These are phyloP conservation scores for Lontra canadensis DNA, from an alignment of 2,113 vertebrate species.

Conservation along the genomic window DNA sequence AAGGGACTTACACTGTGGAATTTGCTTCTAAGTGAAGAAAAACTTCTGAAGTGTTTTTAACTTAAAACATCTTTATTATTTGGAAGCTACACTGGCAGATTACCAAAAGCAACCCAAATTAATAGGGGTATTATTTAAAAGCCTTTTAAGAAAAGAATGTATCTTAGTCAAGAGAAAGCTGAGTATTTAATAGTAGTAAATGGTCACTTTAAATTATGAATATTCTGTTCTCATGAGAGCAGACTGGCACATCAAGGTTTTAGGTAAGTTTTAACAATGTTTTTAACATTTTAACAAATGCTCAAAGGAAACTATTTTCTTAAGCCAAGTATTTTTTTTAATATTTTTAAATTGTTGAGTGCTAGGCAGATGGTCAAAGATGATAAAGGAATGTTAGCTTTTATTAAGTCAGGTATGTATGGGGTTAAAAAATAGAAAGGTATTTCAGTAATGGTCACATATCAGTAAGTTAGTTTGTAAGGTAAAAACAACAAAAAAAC, in stretches of 20 bases:
- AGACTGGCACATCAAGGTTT: background rate
- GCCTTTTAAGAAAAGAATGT: background rate
- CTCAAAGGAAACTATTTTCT: background rate
- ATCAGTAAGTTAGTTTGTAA: background rate
- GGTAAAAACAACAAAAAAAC: background rate
- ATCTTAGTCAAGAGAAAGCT: background rate
- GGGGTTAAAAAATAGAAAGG: background rate
- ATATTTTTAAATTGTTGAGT: background rate
- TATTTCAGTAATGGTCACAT: background rate
- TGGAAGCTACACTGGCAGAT: background rate
- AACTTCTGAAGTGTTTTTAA: constrained; percentile 36
- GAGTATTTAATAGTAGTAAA: background rate
- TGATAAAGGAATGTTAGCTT: background rate
- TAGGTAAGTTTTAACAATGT: background rate
- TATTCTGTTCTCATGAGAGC: background rate
- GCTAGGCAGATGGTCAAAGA: background rate
- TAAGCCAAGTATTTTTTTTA: background rate
- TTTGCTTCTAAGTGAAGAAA: constrained; percentile 41
- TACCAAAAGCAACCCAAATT: background rate
- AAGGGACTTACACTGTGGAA: constrained; percentile 53
- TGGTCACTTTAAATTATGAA: background rate
- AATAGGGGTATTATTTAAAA: background rate
- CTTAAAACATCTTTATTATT: constrained; percentile 53
- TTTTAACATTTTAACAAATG: constrained; percentile 13
- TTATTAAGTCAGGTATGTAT: background rate